Percentiles rank a stretch among this genome's conserved stretches.
Conservation (phyloP, 2,888 invertebrate genomes). For the Polydrusus pterygomalis region DNA sequence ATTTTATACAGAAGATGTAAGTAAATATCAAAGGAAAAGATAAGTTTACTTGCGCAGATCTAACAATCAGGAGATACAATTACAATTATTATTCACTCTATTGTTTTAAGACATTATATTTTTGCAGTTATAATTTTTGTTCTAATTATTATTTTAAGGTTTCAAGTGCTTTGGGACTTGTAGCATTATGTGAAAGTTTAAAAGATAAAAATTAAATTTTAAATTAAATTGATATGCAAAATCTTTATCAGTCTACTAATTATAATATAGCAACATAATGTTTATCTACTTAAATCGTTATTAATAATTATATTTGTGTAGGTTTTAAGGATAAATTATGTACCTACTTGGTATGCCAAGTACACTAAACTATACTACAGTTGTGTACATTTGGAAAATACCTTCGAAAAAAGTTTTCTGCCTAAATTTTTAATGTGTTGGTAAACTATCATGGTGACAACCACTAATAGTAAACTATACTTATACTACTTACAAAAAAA, state of each 20-base stretch:
- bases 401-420: too few species aligned
- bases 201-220: constrained; percentile 5
- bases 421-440: too few species aligned
- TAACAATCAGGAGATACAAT: not conserved
- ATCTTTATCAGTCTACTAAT: constrained; percentile 13
- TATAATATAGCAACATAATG: not conserved
- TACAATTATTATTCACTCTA: not conserved
- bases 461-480: too few species aligned
- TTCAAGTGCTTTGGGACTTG: not conserved
- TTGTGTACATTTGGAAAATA: too few species aligned
- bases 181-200: not conserved
- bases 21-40: not conserved
- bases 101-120: not conserved
- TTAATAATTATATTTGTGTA: not conserved
- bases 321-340: not conserved
- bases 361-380: too few species aligned
- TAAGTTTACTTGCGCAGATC: not conserved
- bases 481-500: too few species aligned
- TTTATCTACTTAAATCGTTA: not conserved
- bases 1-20: constrained; percentile 20
- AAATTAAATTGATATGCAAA: constrained; percentile 8
- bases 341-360: too few species aligned
- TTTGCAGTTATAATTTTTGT: not conserved
- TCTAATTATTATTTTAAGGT: constrained; percentile 7
- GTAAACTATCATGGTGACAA: too few species aligned